A percentile compares a stretch with the other conserved stretches of the same genome.
These are phyloP conservation scores for Cheilosia impressa DNA, from an alignment of 2,888 invertebrate species.

Conservation along the genomic window DNA sequence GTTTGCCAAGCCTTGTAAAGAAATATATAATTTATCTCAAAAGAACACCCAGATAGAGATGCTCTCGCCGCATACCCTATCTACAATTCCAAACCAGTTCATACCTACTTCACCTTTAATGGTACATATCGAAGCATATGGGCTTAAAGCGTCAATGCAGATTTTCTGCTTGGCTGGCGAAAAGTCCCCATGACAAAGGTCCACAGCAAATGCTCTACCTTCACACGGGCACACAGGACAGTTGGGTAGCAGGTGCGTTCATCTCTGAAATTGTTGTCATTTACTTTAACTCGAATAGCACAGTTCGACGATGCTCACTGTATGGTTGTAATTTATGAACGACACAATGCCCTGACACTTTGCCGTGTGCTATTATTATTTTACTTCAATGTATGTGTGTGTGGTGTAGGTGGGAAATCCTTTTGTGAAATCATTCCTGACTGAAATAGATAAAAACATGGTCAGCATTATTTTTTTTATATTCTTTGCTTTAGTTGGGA, in stretches of 20 bases:
- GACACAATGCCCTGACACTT: slow-evolving; percentile 71
- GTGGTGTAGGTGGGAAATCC: slow-evolving; percentile 44
- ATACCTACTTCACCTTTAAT: no score
- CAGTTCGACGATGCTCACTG: slow-evolving; percentile 52
- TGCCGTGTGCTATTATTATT: slow-evolving; percentile 53
- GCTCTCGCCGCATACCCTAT: no score
- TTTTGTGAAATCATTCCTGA: slow-evolving; percentile 72
- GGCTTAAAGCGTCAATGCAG: slow-evolving; percentile 70
- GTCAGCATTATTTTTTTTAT: slow-evolving; percentile 64
- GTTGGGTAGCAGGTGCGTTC: slow-evolving; percentile 72
- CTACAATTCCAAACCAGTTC: no score
- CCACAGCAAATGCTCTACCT: slow-evolving; percentile 32
- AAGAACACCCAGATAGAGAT: no score
- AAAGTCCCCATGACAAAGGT: slow-evolving; percentile 68
- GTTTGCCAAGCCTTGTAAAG: no score
- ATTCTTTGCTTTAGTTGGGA: slow-evolving; percentile 36
- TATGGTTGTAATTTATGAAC: slow-evolving; percentile 74
- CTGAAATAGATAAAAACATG: slow-evolving; percentile 73
- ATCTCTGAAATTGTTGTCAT: slow-evolving; percentile 75
- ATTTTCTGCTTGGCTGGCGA: slow-evolving; percentile 71
- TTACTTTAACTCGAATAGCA: slow-evolving; percentile 58
- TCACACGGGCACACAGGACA: not conserved
- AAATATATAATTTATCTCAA: no score
- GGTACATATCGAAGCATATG: slow-evolving; percentile 10
- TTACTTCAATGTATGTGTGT: slow-evolving; percentile 2